Evolutionary conservation across 1,140 invertebrate genomes (phyloP).

Genomic region (Drosophila ficusphila): DNA sequence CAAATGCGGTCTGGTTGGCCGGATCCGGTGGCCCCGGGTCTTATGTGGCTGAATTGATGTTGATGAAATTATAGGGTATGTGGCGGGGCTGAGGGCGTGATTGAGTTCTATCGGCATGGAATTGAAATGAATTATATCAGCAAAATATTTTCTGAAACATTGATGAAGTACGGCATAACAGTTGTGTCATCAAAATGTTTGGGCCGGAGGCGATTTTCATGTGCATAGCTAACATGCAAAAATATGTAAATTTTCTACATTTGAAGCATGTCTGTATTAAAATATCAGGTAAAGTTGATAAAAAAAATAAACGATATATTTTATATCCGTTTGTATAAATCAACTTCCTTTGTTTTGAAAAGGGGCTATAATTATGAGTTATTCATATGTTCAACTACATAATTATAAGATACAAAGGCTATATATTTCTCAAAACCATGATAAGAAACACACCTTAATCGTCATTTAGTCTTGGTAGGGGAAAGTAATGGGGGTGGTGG

Average conservation of each 20-base stretch:
- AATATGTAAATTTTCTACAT: neutral
- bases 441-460: neutral
- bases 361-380: neutral
- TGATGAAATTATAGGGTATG: constrained; percentile 35
- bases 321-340: no score
- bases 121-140: constrained; percentile 43
- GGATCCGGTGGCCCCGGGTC: constrained; percentile 9
- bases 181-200: constrained; percentile 10
- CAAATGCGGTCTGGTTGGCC: constrained; percentile 21
- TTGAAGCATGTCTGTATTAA: no score
- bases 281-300: no score
- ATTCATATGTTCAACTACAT: no score
- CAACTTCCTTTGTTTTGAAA: no score
- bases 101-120: constrained; percentile 32
- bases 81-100: constrained; percentile 19
- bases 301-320: no score
- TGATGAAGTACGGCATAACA: constrained; percentile 11
- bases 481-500: neutral
- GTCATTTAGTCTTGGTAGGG: neutral
- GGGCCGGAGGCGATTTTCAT: neutral
- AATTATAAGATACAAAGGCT: neutral
- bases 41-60: constrained; percentile 41
- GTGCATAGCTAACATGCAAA: neutral
- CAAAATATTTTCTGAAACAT: constrained; percentile 35
- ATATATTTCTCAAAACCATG: neutral